These are phyloP conservation scores for Heliconius eleuchia DNA, from an alignment of 1,140 invertebrate genomes.

Conservation along the genomic window DNA sequence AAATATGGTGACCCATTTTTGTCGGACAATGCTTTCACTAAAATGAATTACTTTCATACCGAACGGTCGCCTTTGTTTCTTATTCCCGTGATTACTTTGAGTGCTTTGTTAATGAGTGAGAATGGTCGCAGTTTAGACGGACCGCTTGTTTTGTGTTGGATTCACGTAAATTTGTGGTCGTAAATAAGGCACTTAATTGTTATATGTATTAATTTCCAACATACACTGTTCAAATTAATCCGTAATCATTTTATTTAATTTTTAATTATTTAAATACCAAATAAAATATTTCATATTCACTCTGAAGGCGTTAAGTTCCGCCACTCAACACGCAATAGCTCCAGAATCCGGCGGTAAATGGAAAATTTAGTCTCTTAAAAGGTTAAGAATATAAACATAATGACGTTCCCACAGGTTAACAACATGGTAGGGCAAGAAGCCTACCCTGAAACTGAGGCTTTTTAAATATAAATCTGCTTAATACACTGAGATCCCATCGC, in stretches of 20 bases:
- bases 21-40: constrained; percentile 32
- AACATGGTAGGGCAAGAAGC: too few species aligned
- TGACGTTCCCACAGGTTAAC: too few species aligned
- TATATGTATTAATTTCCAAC: neutral
- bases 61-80: constrained; percentile 29
- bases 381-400: too few species aligned
- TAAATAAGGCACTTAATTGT: neutral
- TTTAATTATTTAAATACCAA: too few species aligned
- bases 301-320: too few species aligned
- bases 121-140: constrained; percentile 19
- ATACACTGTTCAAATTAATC: neutral
- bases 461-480: too few species aligned
- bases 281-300: too few species aligned
- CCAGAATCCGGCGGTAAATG: too few species aligned
- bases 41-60: constrained; percentile 36
- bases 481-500: too few species aligned
- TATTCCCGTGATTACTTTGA: constrained; percentile 25
- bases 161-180: neutral
- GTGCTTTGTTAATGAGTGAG: constrained; percentile 27
- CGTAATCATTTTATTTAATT: neutral
- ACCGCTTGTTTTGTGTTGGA: constrained; percentile 2
- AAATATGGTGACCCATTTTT: constrained; percentile 34
- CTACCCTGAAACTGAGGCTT: too few species aligned
- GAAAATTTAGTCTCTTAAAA: too few species aligned
- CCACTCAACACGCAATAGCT: too few species aligned